phyloP scores from a whole-genome alignment of 2,888 invertebrate species.

The Drosophila acutilabella region DNA sequence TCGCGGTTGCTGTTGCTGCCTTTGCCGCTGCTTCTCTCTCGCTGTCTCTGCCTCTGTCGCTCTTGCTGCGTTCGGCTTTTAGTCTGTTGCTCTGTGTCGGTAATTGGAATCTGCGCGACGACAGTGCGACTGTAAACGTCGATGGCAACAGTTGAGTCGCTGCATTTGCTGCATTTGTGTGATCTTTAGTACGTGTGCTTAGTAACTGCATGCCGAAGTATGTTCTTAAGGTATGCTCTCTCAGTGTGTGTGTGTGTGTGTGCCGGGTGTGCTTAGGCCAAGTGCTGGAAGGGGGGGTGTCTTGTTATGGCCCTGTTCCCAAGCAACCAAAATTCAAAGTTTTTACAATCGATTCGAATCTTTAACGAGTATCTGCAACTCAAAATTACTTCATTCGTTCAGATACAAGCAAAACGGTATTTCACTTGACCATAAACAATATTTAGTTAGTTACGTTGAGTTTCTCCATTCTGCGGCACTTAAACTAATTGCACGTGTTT shows the following conservation, averaged over 20 bases:
- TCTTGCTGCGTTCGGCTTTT: background rate
- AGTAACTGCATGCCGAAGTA: constrained; percentile 6
- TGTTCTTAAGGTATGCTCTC: constrained; percentile 1
- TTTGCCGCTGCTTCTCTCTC: background rate
- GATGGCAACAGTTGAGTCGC: constrained; percentile 52
- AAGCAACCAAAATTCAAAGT: constrained; percentile 27
- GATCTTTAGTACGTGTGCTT: background rate
- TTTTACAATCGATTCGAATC: constrained; percentile 50
- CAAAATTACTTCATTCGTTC: background rate
- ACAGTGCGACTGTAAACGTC: constrained; percentile 54
- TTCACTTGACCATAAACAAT: constrained; percentile 8
- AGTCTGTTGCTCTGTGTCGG: constrained; percentile 9
- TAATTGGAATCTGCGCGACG: constrained; percentile 10
- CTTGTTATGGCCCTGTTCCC: constrained; percentile 44
- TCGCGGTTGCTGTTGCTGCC: background rate
- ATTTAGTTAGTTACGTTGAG: constrained; percentile 8
- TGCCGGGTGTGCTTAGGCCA: background rate
- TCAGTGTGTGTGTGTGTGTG: background rate
- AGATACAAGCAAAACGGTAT: background rate
- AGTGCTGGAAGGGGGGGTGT: background rate
- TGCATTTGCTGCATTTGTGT: constrained; percentile 18
- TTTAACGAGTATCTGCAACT: constrained; percentile 5
- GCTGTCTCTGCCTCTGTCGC: background rate
- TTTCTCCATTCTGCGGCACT: constrained; percentile 12
- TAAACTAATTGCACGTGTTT: constrained; percentile 32